Conservation (phyloP, 2,797 vertebrate genomes). For the Graptemys geographica region DNA sequence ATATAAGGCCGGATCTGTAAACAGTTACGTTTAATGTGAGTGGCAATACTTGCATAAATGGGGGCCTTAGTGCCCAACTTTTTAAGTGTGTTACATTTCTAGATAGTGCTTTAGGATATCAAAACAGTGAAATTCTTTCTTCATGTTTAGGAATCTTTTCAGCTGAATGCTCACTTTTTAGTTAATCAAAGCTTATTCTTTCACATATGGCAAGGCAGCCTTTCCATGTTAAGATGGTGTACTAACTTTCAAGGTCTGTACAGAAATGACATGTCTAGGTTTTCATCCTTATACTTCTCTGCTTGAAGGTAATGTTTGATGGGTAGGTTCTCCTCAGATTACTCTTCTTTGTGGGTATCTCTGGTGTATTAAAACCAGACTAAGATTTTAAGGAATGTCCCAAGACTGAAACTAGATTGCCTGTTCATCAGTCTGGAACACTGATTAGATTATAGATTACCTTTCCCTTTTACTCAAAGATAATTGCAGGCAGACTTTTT, state of each 20-base stretch:
- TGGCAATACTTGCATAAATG: neutral
- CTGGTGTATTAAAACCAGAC: neutral
- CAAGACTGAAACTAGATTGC: neutral
- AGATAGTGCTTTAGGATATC: neutral
- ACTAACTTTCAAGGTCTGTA: neutral
- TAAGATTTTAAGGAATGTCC: neutral
- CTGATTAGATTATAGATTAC: neutral
- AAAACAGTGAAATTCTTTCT: neutral
- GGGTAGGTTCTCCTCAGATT: neutral
- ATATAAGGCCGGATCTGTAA: neutral
- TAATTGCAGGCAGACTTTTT: neutral
- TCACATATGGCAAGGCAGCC: neutral
- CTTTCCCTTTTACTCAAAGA: constrained; percentile 26
- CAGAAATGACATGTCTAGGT: neutral
- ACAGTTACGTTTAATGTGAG: neutral
- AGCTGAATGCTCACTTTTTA: neutral
- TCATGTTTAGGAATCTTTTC: neutral
- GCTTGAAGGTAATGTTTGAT: neutral
- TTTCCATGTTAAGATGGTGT: neutral
- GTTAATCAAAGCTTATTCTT: neutral
- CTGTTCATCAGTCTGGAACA: neutral
- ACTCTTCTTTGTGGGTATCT: neutral
- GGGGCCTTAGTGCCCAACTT: neutral
- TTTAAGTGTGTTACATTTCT: neutral
- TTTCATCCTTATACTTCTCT: constrained; percentile 2